A percentile compares a stretch with the other conserved stretches of the same genome.
Conservation (phyloP, 2,888 invertebrate genomes). For the Margaritifera margaritifera region DNA sequence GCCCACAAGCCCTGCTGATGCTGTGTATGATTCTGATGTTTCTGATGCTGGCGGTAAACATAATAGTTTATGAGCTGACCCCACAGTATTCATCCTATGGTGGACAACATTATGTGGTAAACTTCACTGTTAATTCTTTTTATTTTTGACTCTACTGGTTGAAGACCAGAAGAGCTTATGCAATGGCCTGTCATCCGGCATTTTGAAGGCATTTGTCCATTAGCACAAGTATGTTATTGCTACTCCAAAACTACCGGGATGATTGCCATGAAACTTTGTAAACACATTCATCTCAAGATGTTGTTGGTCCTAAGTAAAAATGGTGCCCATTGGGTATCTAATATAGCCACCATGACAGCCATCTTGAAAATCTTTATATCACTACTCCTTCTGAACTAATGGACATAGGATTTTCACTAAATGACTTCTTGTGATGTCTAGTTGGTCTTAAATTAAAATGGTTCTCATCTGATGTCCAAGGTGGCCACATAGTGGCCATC, state of each 20-base stretch:
- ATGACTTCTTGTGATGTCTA: too few species aligned
- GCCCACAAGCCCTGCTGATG: conserved; percentile 73
- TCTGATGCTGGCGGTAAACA: conserved; percentile 71
- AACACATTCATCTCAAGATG: too few species aligned
- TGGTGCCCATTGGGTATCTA: too few species aligned
- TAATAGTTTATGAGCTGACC: conserved; percentile 72
- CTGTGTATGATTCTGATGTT: conserved; percentile 72
- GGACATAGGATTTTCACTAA: too few species aligned
- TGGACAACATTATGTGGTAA: conserved; percentile 69
- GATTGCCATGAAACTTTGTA: background rate
- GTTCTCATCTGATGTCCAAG: too few species aligned
- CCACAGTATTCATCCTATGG: conserved; percentile 74
- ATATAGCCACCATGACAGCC: too few species aligned
- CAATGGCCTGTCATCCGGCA: conserved; percentile 6
- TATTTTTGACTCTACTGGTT: background rate
- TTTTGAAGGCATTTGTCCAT: background rate
- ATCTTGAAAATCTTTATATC: too few species aligned
- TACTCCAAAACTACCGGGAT: background rate
- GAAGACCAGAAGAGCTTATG: background rate
- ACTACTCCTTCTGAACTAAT: too few species aligned
- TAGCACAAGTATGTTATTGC: background rate
- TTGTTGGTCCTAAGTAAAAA: too few species aligned
- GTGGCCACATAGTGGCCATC: too few species aligned
- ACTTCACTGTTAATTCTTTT: conserved; percentile 4
- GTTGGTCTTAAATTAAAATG: too few species aligned